Conservation (phyloP, 2,888 invertebrate genomes). For the Drosophila ezoana region DNA sequence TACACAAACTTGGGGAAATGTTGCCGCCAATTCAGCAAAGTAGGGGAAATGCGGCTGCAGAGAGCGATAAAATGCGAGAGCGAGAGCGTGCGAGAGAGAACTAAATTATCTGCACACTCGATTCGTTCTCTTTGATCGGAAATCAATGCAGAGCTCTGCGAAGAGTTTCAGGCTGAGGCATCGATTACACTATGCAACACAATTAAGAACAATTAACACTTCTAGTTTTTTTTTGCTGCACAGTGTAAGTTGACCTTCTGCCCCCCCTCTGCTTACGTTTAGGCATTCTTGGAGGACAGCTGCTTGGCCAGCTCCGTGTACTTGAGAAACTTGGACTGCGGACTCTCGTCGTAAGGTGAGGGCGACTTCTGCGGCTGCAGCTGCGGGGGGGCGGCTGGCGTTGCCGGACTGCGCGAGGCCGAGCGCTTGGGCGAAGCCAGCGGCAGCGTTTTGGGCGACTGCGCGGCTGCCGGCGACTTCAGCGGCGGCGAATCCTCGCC, state of each 20-base stretch:
- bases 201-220: not conserved
- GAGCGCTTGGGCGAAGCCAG: conserved; percentile 75
- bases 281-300: conserved; percentile 98
- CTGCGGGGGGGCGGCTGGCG: conserved; percentile 40
- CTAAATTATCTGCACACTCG: conserved; percentile 12
- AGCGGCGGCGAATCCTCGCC: conserved; percentile 86
- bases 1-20: conserved; percentile 51
- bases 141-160: conserved; percentile 29
- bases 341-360: conserved; percentile 92
- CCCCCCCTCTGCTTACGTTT: conserved; percentile 14
- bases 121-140: conserved; percentile 45
- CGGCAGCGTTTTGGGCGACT: conserved; percentile 72
- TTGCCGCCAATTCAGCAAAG: conserved; percentile 61
- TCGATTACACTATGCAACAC: conserved; percentile 21
- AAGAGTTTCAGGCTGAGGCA: not conserved
- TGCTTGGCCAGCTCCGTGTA: conserved; percentile 99
- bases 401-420: conserved; percentile 75
- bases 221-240: conserved; percentile 5
- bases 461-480: conserved; percentile 65
- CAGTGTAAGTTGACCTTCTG: not conserved
- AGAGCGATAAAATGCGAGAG: conserved; percentile 29
- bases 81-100: conserved; percentile 1
- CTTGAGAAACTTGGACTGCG: conserved; percentile 98
- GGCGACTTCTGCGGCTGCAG: conserved; percentile 53
- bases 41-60: conserved; percentile 68